These are phyloP conservation scores for Drosophila pruinosa DNA, from an alignment of 1,140 invertebrate species.

Conservation along the genomic window DNA sequence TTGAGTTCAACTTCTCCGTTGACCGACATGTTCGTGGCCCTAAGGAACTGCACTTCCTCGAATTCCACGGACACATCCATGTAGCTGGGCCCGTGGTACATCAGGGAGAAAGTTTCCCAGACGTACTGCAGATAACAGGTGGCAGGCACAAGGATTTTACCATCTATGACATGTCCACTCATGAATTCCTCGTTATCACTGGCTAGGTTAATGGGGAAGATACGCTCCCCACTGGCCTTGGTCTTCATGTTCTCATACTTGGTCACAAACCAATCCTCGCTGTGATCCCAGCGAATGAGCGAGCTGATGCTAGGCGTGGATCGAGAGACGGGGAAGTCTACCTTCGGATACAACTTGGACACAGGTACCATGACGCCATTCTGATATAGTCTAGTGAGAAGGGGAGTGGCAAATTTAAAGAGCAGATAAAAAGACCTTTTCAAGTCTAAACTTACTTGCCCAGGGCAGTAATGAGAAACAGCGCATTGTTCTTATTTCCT, in stretches of 20 bases:
- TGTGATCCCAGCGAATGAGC: slow-evolving; percentile 95
- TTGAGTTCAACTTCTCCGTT: slow-evolving; percentile 89
- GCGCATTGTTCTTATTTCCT: slow-evolving; percentile 88
- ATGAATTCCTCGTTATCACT: slow-evolving; percentile 90
- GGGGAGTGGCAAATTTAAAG: neutral
- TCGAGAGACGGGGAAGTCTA: slow-evolving; percentile 90
- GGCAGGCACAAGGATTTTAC: slow-evolving; percentile 93
- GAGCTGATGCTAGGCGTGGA: slow-evolving; percentile 91
- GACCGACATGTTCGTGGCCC: slow-evolving; percentile 91
- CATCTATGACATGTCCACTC: slow-evolving; percentile 94
- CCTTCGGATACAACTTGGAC: slow-evolving; percentile 85
- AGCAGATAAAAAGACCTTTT: neutral
- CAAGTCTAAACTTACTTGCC: slow-evolving; percentile 86
- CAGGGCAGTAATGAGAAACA: slow-evolving; percentile 88
- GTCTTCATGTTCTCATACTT: slow-evolving; percentile 82
- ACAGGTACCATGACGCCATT: slow-evolving; percentile 83
- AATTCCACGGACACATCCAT: slow-evolving; percentile 92
- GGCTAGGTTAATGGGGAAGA: slow-evolving; percentile 85
- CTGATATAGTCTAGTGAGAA: slow-evolving; percentile 43
- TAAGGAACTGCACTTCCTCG: slow-evolving; percentile 92
- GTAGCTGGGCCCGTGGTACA: slow-evolving; percentile 87
- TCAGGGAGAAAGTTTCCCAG: slow-evolving; percentile 94
- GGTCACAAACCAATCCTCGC: slow-evolving; percentile 87
- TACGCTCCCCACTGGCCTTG: slow-evolving; percentile 85
- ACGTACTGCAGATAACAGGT: slow-evolving; percentile 93